Evolutionary conservation across 2,797 vertebrate genomes (phyloP).

Genomic region (Sarcophilus harrisii): DNA sequence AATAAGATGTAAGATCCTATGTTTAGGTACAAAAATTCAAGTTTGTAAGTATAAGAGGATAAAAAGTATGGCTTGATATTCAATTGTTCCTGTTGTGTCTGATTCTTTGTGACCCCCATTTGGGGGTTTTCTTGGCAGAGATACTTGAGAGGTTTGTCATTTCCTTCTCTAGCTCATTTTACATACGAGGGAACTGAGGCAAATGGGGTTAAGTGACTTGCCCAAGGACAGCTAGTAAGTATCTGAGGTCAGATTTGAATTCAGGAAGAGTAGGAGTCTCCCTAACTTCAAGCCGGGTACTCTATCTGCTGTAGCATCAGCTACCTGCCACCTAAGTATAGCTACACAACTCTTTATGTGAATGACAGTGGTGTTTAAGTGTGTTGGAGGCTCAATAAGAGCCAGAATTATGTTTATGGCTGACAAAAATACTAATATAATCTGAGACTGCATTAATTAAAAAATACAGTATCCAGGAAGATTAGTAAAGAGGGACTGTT

Average conservation of each 20-base stretch:
- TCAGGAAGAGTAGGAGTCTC: neutral
- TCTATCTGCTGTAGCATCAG: neutral
- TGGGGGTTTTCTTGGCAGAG: neutral
- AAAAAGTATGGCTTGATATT: neutral
- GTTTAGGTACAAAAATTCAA: neutral
- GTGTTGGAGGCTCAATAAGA: neutral
- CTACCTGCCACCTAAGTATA: neutral
- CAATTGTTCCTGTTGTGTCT: neutral
- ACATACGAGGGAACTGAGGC: neutral
- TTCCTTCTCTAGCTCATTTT: neutral
- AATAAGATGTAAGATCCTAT: neutral
- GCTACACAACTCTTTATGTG: neutral
- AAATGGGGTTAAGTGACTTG: neutral
- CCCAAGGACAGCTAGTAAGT: neutral
- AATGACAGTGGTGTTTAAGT: neutral
- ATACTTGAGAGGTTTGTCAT: neutral
- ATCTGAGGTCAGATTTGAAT: neutral
- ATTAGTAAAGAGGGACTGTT: neutral
- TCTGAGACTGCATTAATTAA: neutral
- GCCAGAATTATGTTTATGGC: neutral
- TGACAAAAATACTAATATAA: neutral
- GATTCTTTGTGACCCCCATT: neutral
- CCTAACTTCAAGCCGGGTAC: neutral
- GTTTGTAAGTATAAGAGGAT: neutral
- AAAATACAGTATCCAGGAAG: neutral